Conservation (phyloP, 92 coral and sea anemone species). For the Virgularia gustaviana region DNA sequence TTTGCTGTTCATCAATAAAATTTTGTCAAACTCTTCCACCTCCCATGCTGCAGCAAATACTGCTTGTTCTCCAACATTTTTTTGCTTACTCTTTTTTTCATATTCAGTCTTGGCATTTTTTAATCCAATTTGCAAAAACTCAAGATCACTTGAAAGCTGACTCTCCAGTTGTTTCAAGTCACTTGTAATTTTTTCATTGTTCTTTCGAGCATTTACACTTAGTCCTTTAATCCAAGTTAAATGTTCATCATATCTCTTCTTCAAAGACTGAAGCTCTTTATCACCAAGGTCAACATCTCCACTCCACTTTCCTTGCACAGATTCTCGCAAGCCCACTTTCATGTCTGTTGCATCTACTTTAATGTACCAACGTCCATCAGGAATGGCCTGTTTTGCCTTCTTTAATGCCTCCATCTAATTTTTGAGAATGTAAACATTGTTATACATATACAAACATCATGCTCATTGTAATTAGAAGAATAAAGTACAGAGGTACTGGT, state of each 20-base stretch:
- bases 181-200: neutral
- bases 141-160: conserved; percentile 2
- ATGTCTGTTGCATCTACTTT: conserved; percentile 45
- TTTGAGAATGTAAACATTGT: too few relatives aligned
- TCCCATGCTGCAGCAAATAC: conserved; percentile 62
- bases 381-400: conserved; percentile 14
- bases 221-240: conserved; percentile 16
- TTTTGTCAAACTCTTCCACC: conserved; percentile 42
- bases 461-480: too few relatives aligned
- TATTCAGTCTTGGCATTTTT: conserved; percentile 1
- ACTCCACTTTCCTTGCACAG: conserved; percentile 34
- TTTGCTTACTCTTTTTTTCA: conserved; percentile 20
- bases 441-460: too few relatives aligned
- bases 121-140: conserved; percentile 11
- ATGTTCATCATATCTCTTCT: conserved; percentile 24
- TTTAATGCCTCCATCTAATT: conserved; percentile 6
- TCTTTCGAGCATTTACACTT: conserved; percentile 17
- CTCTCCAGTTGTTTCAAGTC: conserved; percentile 22
- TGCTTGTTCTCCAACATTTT: conserved; percentile 47
- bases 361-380: conserved; percentile 34
- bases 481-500: too few relatives aligned
- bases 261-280: conserved; percentile 14
- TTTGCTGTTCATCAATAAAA: conserved; percentile 14
- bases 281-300: conserved; percentile 44
- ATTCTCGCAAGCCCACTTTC: conserved; percentile 29